Evolutionary conservation across 1,140 invertebrate genomes (phyloP), one percentile per base, ranked within the genome.

Genomic region (Heliothis subflexa): DNA sequence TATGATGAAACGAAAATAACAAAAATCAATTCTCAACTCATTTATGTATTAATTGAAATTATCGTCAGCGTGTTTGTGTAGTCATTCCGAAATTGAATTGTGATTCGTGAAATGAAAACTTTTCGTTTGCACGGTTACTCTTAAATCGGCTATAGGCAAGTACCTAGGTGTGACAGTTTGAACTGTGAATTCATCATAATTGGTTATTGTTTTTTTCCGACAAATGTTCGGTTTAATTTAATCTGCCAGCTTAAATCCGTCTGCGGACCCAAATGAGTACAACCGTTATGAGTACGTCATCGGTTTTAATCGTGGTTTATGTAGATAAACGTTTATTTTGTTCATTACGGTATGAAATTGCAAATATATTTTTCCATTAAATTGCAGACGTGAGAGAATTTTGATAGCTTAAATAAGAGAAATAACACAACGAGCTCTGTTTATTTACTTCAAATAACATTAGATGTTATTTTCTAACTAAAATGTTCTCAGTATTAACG

Each of bases 11-110:
- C 33, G 33, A 40, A 45, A 73, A 47, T 59, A 73, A 73, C 54
- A 73, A 59, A 54, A 59, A 59, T 59, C 33, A 3, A 59, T 40
- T 45, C 55, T 73, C 21, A 21, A 47, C 28, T 11, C 71, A 55
- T 57, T 72, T 72, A 72, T 47, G 54, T 59, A 73, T 73, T 73
- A 73, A 73, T 73, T 73, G 71, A 59, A 73, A 57, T 73, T 73
- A 59, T 57, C 70, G 70, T 55, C 50, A 4, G 52, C 52, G 18
- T 73, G 47, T 73, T 73, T 73, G 25, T 52, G 14, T 7, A 73
- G 33, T 16, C 54, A 73, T 59, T 55, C 12, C 16, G 54, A 59
- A 55, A 73, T 73, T 45, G 40, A 71, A 33, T 40, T 28, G 7
- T 50, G 10, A 5, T 16, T 40, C 33, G n/a, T 18, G 45, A 71